A percentile compares a stretch with the other conserved stretches of the same genome.
These are phyloP conservation scores for Eupeodes latifasciatus DNA, from an alignment of 2,888 invertebrate genomes.

Conservation along the genomic window DNA sequence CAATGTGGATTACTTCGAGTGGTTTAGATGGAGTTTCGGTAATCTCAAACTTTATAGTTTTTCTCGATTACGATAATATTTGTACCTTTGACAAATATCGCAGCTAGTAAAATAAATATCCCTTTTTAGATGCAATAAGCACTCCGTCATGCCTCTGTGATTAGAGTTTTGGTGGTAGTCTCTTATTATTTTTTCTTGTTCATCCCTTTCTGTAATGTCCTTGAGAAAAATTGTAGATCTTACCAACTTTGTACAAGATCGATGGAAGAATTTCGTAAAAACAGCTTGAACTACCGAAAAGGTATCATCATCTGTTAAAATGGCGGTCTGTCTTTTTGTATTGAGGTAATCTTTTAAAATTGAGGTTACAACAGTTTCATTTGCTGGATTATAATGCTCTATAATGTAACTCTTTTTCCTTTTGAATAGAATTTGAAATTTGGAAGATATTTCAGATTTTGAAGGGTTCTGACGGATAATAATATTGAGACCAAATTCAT, in stretches of 20 bases:
- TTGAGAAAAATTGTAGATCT: slow-evolving; percentile 13
- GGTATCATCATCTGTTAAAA: slow-evolving; percentile 24
- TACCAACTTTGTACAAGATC: slow-evolving; percentile 18
- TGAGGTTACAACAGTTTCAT: neutral
- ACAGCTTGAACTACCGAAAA: slow-evolving; percentile 9
- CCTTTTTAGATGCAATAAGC: too few relatives aligned
- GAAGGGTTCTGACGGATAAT: slow-evolving; percentile 2
- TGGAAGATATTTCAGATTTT: neutral
- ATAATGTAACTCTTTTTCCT: slow-evolving; percentile 21
- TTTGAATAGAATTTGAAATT: slow-evolving; percentile 21
- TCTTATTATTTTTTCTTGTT: slow-evolving; percentile 27
- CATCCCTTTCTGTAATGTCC: slow-evolving; percentile 25
- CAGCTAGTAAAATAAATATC: too few relatives aligned
- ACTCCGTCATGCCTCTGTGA: too few relatives aligned
- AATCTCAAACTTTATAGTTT: too few relatives aligned
- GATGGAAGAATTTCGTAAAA: slow-evolving; percentile 18
- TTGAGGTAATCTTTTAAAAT: too few relatives aligned
- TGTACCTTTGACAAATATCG: too few relatives aligned
- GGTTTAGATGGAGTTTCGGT: too few relatives aligned
- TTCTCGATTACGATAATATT: too few relatives aligned
- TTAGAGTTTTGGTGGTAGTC: too few relatives aligned
- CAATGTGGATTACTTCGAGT: too few relatives aligned
- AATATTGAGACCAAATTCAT: too few relatives aligned
- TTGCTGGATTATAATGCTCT: neutral
- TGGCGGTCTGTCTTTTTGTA: slow-evolving; percentile 13